These are phyloP conservation scores for Pyrocephalus nanus DNA, from an alignment of 2,797 vertebrate species.

Conservation along the genomic window DNA sequence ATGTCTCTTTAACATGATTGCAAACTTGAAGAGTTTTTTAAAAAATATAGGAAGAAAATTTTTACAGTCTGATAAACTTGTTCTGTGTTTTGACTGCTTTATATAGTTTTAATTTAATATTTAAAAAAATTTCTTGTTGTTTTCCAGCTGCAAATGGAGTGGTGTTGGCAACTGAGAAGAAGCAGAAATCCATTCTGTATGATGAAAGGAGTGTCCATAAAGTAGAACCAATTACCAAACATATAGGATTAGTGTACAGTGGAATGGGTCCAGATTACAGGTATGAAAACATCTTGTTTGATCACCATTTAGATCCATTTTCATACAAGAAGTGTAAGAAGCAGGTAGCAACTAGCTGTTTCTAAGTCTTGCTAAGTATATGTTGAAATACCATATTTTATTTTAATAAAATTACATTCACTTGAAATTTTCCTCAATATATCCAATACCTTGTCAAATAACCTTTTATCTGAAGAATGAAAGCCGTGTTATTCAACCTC, in stretches of 20 bases:
- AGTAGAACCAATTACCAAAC: slow-evolving; percentile 98
- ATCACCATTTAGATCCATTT: background rate
- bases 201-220: slow-evolving; percentile 98
- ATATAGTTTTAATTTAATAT: background rate
- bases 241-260: slow-evolving; percentile 98
- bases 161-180: slow-evolving; percentile 97
- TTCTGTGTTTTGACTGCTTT: background rate
- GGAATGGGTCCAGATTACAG: slow-evolving; percentile 99
- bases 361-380: background rate
- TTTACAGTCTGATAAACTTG: background rate
- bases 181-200: slow-evolving; percentile 98
- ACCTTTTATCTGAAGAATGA: background rate
- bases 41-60: background rate
- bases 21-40: background rate
- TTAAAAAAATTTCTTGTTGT: background rate
- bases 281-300: slow-evolving; percentile 66
- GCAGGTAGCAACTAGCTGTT: background rate
- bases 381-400: background rate
- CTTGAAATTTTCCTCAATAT: background rate
- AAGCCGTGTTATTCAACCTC: background rate
- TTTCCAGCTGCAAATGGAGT: slow-evolving; percentile 95
- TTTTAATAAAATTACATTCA: background rate
- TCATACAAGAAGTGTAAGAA: background rate
- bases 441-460: background rate
- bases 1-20: background rate